Conservation (phyloP, 2,888 invertebrate genomes). For the Zygogramma bicolorata region DNA sequence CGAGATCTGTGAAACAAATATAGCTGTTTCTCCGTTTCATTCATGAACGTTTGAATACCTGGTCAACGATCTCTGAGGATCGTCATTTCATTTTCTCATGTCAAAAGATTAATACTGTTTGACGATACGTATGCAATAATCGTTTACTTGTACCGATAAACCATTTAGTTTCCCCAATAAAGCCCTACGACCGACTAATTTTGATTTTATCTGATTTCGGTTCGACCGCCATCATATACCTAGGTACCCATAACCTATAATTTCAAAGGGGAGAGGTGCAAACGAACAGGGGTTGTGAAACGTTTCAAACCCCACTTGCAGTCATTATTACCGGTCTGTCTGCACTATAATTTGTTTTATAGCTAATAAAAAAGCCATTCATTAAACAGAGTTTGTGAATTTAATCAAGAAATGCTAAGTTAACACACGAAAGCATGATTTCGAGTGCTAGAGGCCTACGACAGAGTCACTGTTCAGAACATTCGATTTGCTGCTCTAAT, state of each 20-base stretch:
- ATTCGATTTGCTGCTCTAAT: no score
- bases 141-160: slow-evolving; percentile 31
- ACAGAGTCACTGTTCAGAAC: not conserved
- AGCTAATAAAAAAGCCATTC: slow-evolving; percentile 35
- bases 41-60: not conserved
- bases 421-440: slow-evolving; percentile 17
- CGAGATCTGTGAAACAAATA: not conserved
- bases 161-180: slow-evolving; percentile 33
- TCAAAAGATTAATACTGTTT: not conserved
- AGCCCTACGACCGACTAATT: slow-evolving; percentile 27
- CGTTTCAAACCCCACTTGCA: slow-evolving; percentile 35
- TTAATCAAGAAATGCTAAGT: slow-evolving; percentile 35
- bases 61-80: no score
- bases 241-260: slow-evolving; percentile 37
- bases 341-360: slow-evolving; percentile 38
- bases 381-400: slow-evolving; percentile 35
- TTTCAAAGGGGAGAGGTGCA: slow-evolving; percentile 22
- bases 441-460: not conserved
- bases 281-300: slow-evolving; percentile 15
- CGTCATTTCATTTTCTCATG: no score
- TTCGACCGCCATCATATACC: slow-evolving; percentile 12
- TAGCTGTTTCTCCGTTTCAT: not conserved
- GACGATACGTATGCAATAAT: slow-evolving; percentile 14
- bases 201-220: slow-evolving; percentile 40
- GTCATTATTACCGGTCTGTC: slow-evolving; percentile 36